Base-by-base conservation (phyloP, 2,888 invertebrate genomes). In the Pantelozetes paolii region DNA sequence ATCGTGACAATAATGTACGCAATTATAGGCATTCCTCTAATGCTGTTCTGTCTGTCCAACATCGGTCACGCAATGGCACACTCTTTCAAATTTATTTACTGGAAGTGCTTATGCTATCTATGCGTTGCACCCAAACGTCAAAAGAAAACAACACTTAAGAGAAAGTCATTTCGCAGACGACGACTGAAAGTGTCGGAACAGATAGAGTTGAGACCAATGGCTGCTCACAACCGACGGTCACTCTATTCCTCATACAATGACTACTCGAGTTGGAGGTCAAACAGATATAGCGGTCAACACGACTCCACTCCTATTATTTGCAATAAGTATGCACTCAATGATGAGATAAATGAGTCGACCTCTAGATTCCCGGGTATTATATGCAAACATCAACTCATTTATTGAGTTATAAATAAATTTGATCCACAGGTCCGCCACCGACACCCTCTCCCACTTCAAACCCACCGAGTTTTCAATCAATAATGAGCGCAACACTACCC, bases 1-100 rank as follows among this genome's bases (percentile, higher is more conserved):
- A 90, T 95, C 78, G 90, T 93, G 78, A 96, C 96, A 18, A 95
- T 96, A 80, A 90, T 96, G 82, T 96, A 96, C 84, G 95, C 95
- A 30, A 94, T 96, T 81, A 86, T 95, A 77, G 96, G 85, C 67
- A 96, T 96, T 79, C 96, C 96, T 0, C 85, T 96, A 78, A 95
- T 96, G 94, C 86, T 96, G 79, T 87, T 96, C 23, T 96, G 95
- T 80, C 86, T 96, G 77, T 94, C 94, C 73, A 94, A 92, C 83
- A 94, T 94, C 79, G 94, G 94, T 8, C 93, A 94, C 82, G 90
- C 93, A 77, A 92, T 94, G 92, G 94, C 94, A 1, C 91, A 92
- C 64, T 92, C 92, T 9, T 94, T 94, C 85, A 87, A 89, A 87
- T 93, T 94, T 81, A 83, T 94, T n/a, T 94, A 94, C 81, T 94